Conservation (phyloP, 2,113 vertebrate species). For the Pluvialis apricaria region DNA sequence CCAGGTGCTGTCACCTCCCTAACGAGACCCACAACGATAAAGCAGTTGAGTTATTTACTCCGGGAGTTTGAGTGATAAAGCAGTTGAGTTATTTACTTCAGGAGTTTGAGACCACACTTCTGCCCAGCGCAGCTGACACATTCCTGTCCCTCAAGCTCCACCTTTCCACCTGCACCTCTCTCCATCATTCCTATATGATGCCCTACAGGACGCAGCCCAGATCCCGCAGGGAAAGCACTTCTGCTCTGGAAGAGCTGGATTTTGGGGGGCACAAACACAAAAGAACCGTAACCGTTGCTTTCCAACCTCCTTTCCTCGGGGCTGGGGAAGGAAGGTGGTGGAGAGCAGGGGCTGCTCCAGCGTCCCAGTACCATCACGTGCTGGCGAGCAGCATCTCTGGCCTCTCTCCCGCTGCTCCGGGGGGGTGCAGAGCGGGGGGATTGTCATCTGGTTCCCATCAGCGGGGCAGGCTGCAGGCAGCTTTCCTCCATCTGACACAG, state of each 20-base stretch:
- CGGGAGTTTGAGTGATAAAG: too few species aligned
- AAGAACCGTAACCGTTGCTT: background rate
- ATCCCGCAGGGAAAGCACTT: background rate
- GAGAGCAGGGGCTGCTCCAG: background rate
- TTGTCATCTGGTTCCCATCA: conserved; percentile 56
- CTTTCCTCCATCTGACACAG: conserved; percentile 1
- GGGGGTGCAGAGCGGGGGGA: background rate
- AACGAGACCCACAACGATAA: too few species aligned
- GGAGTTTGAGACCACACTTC: too few species aligned
- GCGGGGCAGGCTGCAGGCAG: background rate
- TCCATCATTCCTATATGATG: background rate
- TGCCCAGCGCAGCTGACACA: too few species aligned
- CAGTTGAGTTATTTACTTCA: too few species aligned
- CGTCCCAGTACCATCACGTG: background rate
- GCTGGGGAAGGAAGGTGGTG: background rate
- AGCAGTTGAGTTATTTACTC: too few species aligned
- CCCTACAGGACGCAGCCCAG: background rate
- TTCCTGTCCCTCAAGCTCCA: background rate
- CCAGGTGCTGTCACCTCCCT: too few species aligned
- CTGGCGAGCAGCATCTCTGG: background rate
- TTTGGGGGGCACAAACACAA: background rate
- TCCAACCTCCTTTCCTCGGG: background rate
- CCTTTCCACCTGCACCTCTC: background rate
- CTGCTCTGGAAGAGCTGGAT: background rate
- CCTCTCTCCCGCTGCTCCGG: background rate